Conservation (phyloP, 2,888 invertebrate genomes). For the Ctenicera cuprea region DNA sequence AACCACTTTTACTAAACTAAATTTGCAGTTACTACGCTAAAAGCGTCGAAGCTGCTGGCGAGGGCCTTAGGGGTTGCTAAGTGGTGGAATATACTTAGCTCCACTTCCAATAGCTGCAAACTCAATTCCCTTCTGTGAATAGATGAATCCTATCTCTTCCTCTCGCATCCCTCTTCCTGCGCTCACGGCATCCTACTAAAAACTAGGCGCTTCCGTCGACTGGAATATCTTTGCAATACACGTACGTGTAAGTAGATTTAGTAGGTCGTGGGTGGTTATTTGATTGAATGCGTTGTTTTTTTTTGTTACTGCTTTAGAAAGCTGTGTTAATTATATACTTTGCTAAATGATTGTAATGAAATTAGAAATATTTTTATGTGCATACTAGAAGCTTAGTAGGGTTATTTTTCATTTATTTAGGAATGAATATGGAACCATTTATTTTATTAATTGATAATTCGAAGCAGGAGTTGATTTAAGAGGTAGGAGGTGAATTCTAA, state of each 20-base stretch:
- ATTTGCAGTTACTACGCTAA: slow-evolving; percentile 53
- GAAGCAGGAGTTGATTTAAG: too few relatives aligned
- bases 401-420: too few relatives aligned
- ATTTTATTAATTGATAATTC: too few relatives aligned
- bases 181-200: slow-evolving; percentile 46
- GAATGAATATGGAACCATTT: too few relatives aligned
- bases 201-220: slow-evolving; percentile 47
- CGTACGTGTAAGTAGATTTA: slow-evolving; percentile 31
- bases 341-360: too few relatives aligned
- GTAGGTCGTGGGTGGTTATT: slow-evolving; percentile 6
- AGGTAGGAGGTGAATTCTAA: too few relatives aligned
- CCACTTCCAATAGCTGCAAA: slow-evolving; percentile 53
- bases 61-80: slow-evolving; percentile 53
- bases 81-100: slow-evolving; percentile 54
- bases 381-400: too few relatives aligned
- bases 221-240: slow-evolving; percentile 33
- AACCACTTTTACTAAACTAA: slow-evolving; percentile 53
- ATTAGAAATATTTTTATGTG: neutral
- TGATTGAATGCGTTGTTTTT: neutral
- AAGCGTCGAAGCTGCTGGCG: slow-evolving; percentile 52
- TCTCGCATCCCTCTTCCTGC: slow-evolving; percentile 48
- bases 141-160: slow-evolving; percentile 54
- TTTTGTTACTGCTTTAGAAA: neutral
- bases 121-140: slow-evolving; percentile 54
- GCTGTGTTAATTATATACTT: neutral